Conservation (phyloP, 2,797 vertebrate genomes). For the Micrastur ruficollis region DNA sequence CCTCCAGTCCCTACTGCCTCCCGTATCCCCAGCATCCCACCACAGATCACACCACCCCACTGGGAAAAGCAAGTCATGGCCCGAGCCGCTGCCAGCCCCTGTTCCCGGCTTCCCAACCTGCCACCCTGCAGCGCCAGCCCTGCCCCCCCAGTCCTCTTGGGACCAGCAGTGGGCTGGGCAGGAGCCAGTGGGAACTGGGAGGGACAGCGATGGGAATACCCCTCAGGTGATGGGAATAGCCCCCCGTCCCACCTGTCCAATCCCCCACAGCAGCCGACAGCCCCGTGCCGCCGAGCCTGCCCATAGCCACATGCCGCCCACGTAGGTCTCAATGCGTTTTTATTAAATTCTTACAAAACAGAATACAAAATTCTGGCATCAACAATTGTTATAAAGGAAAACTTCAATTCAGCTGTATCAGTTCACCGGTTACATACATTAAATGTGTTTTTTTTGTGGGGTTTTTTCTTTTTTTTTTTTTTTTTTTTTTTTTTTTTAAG, state of each 20-base stretch:
- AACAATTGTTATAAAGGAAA: constrained; percentile 76
- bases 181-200: neutral
- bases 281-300: neutral
- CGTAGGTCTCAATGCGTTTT: constrained; percentile 67
- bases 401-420: constrained; percentile 72
- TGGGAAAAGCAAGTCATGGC: neutral
- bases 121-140: neutral
- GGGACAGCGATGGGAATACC: rapidly evolving
- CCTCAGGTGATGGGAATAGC: too few species aligned
- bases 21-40: neutral
- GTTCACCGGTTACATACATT: constrained; percentile 73
- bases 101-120: neutral
- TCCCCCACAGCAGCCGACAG: rapidly evolving
- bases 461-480: neutral
- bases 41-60: rapidly evolving
- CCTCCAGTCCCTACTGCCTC: neutral
- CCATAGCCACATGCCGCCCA: neutral
- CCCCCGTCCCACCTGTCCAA: rapidly evolving
- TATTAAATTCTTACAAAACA: constrained; percentile 86
- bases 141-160: neutral
- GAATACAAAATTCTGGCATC: constrained; percentile 82
- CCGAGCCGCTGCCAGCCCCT: neutral
- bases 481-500: neutral
- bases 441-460: constrained; percentile 78
- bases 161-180: neutral